Conservation (phyloP, 2,797 vertebrate genomes). For the Austrolebias charrua region DNA sequence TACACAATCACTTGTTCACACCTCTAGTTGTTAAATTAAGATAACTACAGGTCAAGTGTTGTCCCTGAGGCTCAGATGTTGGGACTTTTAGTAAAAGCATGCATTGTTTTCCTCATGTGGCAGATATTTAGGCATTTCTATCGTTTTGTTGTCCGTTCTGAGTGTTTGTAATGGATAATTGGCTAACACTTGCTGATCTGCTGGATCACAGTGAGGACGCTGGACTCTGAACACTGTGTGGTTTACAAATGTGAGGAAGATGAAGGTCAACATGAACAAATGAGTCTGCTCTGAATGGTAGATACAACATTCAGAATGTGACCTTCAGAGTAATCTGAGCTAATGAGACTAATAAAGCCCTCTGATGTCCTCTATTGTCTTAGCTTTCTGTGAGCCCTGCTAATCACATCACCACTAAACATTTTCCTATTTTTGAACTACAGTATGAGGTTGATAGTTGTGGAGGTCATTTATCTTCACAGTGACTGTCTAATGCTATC, state of each 20-base stretch:
- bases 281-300: constrained; percentile 31
- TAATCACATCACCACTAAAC: constrained; percentile 63
- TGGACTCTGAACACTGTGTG: constrained; percentile 36
- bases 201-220: constrained; percentile 14
- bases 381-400: constrained; percentile 18
- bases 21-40: too few species aligned
- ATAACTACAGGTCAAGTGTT: too few species aligned
- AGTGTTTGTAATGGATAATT: too few species aligned
- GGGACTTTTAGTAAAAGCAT: too few species aligned
- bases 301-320: constrained; percentile 28
- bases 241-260: constrained; percentile 25
- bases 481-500: constrained; percentile 61
- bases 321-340: constrained; percentile 45
- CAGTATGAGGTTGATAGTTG: constrained; percentile 62
- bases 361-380: constrained; percentile 41
- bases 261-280: constrained; percentile 51
- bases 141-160: background rate
- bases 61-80: too few species aligned
- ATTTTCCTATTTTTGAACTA: constrained; percentile 50
- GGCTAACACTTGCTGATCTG: background rate
- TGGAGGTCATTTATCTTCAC: constrained; percentile 65
- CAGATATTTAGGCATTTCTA: background rate
- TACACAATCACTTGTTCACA: too few species aligned
- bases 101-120: too few species aligned
- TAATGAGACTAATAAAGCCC: constrained; percentile 51